Conservation (phyloP, 2,888 invertebrate genomes). For the Clistopyga incitator region DNA sequence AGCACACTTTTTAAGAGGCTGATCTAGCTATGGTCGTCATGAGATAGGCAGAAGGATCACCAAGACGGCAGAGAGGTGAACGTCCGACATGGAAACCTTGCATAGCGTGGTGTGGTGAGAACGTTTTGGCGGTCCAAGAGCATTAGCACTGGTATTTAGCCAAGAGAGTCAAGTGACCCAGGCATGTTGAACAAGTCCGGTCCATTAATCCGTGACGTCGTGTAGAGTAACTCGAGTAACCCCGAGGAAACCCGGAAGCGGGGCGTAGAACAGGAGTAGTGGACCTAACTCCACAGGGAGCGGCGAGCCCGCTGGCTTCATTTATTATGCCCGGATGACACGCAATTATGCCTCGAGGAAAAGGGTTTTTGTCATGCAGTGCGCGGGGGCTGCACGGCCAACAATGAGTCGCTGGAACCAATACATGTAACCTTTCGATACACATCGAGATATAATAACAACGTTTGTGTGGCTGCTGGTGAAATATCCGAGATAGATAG, state of each 20-base stretch:
- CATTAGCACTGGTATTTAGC: slow-evolving; percentile 80
- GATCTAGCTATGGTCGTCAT: slow-evolving; percentile 16
- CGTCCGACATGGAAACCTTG: slow-evolving; percentile 60
- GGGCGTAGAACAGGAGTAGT: slow-evolving; percentile 49
- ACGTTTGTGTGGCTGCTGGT: slow-evolving; percentile 7
- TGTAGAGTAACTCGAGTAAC: slow-evolving; percentile 63
- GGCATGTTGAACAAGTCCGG: slow-evolving; percentile 79
- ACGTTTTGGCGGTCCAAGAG: slow-evolving; percentile 73
- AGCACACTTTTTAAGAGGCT: slow-evolving; percentile 11
- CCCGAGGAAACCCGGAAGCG: slow-evolving; percentile 58
- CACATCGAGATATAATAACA: background rate
- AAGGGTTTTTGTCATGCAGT: slow-evolving; percentile 74
- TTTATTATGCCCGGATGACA: slow-evolving; percentile 83
- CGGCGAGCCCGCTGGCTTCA: slow-evolving; percentile 74
- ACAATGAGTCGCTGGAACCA: slow-evolving; percentile 10
- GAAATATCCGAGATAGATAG: slow-evolving; percentile 9
- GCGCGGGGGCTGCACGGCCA: slow-evolving; percentile 52
- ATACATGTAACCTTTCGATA: background rate
- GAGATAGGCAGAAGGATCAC: slow-evolving; percentile 35
- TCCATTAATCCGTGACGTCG: slow-evolving; percentile 81
- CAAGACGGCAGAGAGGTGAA: slow-evolving; percentile 35
- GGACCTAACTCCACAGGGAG: slow-evolving; percentile 50
- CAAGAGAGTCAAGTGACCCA: slow-evolving; percentile 77
- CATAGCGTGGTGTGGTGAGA: slow-evolving; percentile 62
- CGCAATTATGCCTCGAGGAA: slow-evolving; percentile 80